These are phyloP conservation scores for Argyra leucocephala DNA, from an alignment of 2,888 invertebrate genomes.

Conservation along the genomic window DNA sequence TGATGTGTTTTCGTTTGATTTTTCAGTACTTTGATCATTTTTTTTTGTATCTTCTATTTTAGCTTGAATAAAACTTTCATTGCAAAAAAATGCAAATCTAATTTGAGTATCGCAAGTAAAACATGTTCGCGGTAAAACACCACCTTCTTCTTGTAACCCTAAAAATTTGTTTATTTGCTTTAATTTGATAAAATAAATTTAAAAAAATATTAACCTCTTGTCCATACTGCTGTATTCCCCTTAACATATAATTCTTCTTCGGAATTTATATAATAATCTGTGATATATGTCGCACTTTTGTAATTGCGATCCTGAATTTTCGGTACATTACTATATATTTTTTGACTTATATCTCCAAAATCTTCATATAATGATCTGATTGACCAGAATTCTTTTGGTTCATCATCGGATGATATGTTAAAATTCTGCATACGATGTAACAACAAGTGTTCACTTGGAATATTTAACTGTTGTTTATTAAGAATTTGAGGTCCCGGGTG, in stretches of 20 bases:
- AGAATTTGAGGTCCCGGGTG: slow-evolving; percentile 61
- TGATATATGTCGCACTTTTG: slow-evolving; percentile 31
- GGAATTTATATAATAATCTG: slow-evolving; percentile 43
- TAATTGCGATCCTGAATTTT: background rate
- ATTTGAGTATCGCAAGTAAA: slow-evolving; percentile 77
- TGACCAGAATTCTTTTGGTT: slow-evolving; percentile 48
- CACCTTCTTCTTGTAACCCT: slow-evolving; percentile 31
- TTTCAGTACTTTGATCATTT: background rate
- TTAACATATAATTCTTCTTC: slow-evolving; percentile 85
- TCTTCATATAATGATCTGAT: slow-evolving; percentile 52
- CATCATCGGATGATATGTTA: slow-evolving; percentile 55
- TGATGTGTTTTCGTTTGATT: background rate
- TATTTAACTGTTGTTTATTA: slow-evolving; percentile 42
- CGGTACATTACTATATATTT: slow-evolving; percentile 19
- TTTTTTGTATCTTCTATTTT: background rate
- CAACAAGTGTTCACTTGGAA: slow-evolving; percentile 54
- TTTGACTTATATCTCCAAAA: slow-evolving; percentile 26
- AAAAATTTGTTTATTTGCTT: background rate
- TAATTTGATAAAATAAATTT: background rate
- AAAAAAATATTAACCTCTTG: slow-evolving; percentile 45
- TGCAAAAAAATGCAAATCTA: slow-evolving; percentile 70
- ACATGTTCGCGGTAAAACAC: slow-evolving; percentile 43
- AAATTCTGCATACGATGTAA: slow-evolving; percentile 67
- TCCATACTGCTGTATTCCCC: slow-evolving; percentile 77
- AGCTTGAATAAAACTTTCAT: slow-evolving; percentile 41